phyloP scores from a whole-genome alignment of 2,888 invertebrate species.

The Copidosoma aretas region DNA sequence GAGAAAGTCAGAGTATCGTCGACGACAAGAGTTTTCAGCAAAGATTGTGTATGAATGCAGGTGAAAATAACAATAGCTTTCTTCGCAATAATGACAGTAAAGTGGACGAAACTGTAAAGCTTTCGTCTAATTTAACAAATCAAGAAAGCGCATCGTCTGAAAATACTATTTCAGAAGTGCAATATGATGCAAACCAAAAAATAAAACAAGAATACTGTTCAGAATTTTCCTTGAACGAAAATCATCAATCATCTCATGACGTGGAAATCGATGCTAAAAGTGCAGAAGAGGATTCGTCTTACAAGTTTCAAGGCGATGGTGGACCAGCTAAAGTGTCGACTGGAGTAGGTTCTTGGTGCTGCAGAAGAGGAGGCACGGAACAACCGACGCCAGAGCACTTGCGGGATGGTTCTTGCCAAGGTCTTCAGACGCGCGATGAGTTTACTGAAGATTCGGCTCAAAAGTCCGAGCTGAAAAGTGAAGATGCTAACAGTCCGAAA shows the following conservation, averaged over 20 bases:
- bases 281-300: slow-evolving; percentile 43
- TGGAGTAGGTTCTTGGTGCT: slow-evolving; percentile 75
- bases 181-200: slow-evolving; percentile 42
- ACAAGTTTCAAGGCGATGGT: slow-evolving; percentile 71
- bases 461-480: slow-evolving; percentile 57
- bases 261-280: slow-evolving; percentile 54
- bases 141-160: slow-evolving; percentile 11
- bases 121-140: slow-evolving; percentile 28
- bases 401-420: slow-evolving; percentile 76
- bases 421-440: slow-evolving; percentile 76
- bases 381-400: slow-evolving; percentile 77
- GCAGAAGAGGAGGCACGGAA: slow-evolving; percentile 76
- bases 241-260: slow-evolving; percentile 20
- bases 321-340: slow-evolving; percentile 71
- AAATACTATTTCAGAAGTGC: slow-evolving; percentile 34
- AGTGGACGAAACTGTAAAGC: slow-evolving; percentile 42
- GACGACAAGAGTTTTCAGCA: slow-evolving; percentile 57
- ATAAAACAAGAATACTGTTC: slow-evolving; percentile 45
- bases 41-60: slow-evolving; percentile 44
- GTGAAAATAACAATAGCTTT: slow-evolving; percentile 37
- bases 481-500: slow-evolving; percentile 54
- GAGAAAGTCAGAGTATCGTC: slow-evolving; percentile 45
- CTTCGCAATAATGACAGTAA: slow-evolving; percentile 34
- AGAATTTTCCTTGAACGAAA: slow-evolving; percentile 21
- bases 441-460: slow-evolving; percentile 64